Evolutionary conservation across 2,888 invertebrate species (phyloP).

Genomic region (Dynastes grantii): DNA sequence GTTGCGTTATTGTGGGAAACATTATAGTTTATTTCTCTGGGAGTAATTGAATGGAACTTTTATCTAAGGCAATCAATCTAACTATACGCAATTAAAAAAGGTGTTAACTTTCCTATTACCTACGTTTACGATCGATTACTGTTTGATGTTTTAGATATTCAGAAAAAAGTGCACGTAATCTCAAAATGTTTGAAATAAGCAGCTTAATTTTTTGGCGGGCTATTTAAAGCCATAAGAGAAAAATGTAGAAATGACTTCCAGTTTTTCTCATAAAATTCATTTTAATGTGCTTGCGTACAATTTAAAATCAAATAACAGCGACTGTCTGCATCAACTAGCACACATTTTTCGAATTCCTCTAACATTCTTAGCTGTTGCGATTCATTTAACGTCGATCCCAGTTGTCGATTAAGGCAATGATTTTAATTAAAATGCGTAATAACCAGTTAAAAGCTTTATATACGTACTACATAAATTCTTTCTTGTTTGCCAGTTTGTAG

Average conservation of each 20-base stretch:
- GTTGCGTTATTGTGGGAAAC: too few relatives aligned
- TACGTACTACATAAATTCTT: constrained; percentile 18
- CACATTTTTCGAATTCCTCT: constrained; percentile 12
- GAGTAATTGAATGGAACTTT: too few relatives aligned
- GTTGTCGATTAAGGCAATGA: constrained; percentile 15
- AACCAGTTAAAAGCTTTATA: constrained; percentile 17
- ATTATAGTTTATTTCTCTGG: too few relatives aligned
- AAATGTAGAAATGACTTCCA: neutral
- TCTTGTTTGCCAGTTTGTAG: neutral
- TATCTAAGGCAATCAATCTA: too few relatives aligned
- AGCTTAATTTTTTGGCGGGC: too few relatives aligned
- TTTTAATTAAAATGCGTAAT: constrained; percentile 29
- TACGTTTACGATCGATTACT: too few relatives aligned
- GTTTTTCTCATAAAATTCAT: neutral
- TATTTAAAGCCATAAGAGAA: too few relatives aligned
- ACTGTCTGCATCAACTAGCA: neutral
- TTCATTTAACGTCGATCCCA: constrained; percentile 2
- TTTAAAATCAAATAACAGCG: neutral
- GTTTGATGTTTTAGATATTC: too few relatives aligned
- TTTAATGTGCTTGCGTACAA: neutral
- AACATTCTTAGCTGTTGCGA: neutral
- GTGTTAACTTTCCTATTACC: too few relatives aligned
- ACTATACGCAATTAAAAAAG: too few relatives aligned
- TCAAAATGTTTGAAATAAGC: too few relatives aligned
- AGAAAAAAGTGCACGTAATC: too few relatives aligned